Base-by-base conservation (phyloP, 2,797 vertebrate genomes). In the Anguilla megastoma region DNA sequence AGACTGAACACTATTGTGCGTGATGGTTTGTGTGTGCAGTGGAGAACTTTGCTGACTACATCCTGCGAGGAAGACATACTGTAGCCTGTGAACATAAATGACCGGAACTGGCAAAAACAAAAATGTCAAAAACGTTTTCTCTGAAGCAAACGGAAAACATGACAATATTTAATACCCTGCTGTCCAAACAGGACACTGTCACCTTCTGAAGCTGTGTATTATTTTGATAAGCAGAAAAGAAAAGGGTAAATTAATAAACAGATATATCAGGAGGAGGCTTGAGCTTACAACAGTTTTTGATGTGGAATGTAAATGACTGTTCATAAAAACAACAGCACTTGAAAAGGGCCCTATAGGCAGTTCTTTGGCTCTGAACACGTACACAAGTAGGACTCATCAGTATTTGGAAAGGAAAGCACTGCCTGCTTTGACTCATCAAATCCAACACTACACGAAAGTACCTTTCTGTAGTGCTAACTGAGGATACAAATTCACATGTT, bases 51-150 rank as follows among this genome's bases (percentile, higher is more conserved):
- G 87, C 88, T 24, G 90, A 88, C 69, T 92, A 85, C 90, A 56
- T 24, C 12, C n/a, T 83, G 74, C 86, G 12, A 74, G 63, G 8
- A 86, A 89, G 91, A 90, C 90, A 88, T 45, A 45, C 41, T 45
- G 41, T 90, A 87, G 90, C 89, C 85, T 90, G 91, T 94, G 89
- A 89, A 93, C 91, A 80, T 24, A 91, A 93, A 91, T 91, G 90
- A 91, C 93, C 94, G 93, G 93, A 48, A 18, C 18, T 33, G 30
- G 50, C 54, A 18, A 30, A 54, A 50, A 30, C 58, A 4, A 27
- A 58, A 91, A 89, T 60, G 93, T 45, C 92, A 92, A 91, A 92
- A 88, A 82, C 50, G 41, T 48, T 48, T 41, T 16, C 41, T 84
- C 50, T 18, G 12, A 50, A 84, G 0, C 54, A 71, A 71, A 33